A percentile compares a stretch with the other conserved stretches of the same genome.
Evolutionary conservation across 2,888 invertebrate species (phyloP).

Genomic region (Synanthedon tipuliformis): DNA sequence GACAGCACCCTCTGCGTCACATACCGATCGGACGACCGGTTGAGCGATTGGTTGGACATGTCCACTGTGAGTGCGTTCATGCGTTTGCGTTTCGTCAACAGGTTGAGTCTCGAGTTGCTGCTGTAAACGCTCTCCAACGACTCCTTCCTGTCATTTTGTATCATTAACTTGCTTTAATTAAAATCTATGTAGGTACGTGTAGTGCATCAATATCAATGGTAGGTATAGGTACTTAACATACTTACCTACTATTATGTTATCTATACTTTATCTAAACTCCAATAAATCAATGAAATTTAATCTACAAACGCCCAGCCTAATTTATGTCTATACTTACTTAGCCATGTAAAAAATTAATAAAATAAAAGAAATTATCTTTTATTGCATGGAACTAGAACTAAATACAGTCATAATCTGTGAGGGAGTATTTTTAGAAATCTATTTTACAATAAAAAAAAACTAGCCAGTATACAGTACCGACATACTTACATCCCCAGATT

Average conservation of each 20-base stretch:
- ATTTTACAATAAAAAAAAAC: too few relatives aligned
- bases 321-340: too few relatives aligned
- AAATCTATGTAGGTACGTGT: neutral
- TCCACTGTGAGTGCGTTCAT: constrained; percentile 35
- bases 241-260: neutral
- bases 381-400: too few relatives aligned
- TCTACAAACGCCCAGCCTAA: too few relatives aligned
- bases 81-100: constrained; percentile 49
- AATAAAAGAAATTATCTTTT: too few relatives aligned
- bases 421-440: too few relatives aligned
- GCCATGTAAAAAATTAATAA: too few relatives aligned
- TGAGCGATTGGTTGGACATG: constrained; percentile 32
- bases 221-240: neutral
- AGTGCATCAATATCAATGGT: neutral
- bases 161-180: neutral
- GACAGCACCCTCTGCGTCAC: constrained; percentile 77
- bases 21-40: constrained; percentile 32
- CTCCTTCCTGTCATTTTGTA: constrained; percentile 32
- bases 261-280: neutral
- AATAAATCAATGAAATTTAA: neutral
- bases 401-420: too few relatives aligned
- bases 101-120: constrained; percentile 51
- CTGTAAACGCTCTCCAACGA: constrained; percentile 60
- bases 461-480: too few relatives aligned
- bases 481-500: too few relatives aligned